Percentiles rank a stretch among this genome's conserved stretches.
phyloP scores from a whole-genome alignment of 2,888 invertebrate species.

The Cryptus viduatorius region DNA sequence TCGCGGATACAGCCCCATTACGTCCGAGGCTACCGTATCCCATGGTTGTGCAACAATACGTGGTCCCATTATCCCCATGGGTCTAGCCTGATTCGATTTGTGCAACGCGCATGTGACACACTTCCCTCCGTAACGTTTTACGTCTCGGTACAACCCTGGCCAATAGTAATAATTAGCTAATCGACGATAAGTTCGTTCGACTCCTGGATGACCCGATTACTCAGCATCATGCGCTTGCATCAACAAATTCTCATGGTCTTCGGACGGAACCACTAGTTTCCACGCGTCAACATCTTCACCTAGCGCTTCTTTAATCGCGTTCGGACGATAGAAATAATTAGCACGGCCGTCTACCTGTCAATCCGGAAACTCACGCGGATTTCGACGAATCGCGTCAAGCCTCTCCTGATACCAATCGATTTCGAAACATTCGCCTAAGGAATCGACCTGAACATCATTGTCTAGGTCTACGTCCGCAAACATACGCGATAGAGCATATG shows the following conservation, averaged over 20 bases:
- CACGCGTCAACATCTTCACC: slow-evolving; percentile 63
- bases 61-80: slow-evolving; percentile 69
- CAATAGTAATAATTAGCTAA: slow-evolving; percentile 71
- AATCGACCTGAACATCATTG: not conserved
- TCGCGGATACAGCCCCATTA: slow-evolving; percentile 47
- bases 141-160: slow-evolving; percentile 73
- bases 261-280: slow-evolving; percentile 69
- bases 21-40: slow-evolving; percentile 23
- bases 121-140: slow-evolving; percentile 67
- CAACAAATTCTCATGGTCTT: slow-evolving; percentile 51
- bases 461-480: not conserved
- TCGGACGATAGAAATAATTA: slow-evolving; percentile 52
- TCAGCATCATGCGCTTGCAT: slow-evolving; percentile 71
- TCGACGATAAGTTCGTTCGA: slow-evolving; percentile 69
- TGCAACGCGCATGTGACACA: slow-evolving; percentile 71
- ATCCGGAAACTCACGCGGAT: slow-evolving; percentile 50
- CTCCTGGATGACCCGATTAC: slow-evolving; percentile 72
- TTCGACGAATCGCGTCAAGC: slow-evolving; percentile 10
- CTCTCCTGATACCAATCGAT: slow-evolving; percentile 54
- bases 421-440: not conserved
- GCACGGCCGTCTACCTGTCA: slow-evolving; percentile 49
- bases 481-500: slow-evolving; percentile 27
- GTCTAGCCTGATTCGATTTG: slow-evolving; percentile 68
- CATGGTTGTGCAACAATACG: slow-evolving; percentile 37
- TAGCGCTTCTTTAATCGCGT: slow-evolving; percentile 3